A percentile compares a stretch with the other conserved stretches of the same genome.
Evolutionary conservation across 2,888 invertebrate species (phyloP).

Genomic region (Agrotis ipsilon): DNA sequence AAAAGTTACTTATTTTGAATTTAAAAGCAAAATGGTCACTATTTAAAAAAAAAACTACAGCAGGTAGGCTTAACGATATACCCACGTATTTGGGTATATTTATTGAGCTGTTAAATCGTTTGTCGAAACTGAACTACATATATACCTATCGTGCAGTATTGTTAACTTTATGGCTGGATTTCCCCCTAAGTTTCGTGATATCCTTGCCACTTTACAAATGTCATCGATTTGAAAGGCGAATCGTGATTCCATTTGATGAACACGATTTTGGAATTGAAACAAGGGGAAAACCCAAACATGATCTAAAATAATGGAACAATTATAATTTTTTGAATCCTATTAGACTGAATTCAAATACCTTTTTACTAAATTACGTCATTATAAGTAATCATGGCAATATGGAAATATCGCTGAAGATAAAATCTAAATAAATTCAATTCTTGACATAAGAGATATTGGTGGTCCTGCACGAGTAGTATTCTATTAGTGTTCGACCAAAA

Average conservation of each 20-base stretch:
- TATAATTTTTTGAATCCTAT: neutral
- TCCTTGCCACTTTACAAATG: constrained; percentile 87
- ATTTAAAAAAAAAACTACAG: neutral
- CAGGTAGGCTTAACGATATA: neutral
- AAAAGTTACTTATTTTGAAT: neutral
- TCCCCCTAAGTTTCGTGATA: constrained; percentile 84
- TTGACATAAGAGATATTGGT: neutral
- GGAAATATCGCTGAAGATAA: neutral
- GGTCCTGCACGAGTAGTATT: neutral
- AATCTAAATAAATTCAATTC: neutral
- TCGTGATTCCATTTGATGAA: constrained; percentile 83
- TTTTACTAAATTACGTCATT: no score
- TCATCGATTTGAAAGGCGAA: constrained; percentile 88
- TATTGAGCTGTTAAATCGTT: constrained; percentile 21
- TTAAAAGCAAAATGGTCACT: neutral
- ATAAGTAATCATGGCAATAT: no score
- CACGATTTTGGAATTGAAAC: constrained; percentile 79
- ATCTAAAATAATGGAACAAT: constrained; percentile 39
- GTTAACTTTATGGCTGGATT: constrained; percentile 81
- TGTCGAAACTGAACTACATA: constrained; percentile 70
- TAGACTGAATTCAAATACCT: neutral
- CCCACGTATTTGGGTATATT: neutral
- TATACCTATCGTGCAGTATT: constrained; percentile 66
- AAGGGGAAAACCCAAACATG: constrained; percentile 76
- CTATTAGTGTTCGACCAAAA: no score